Evolutionary conservation across 2,888 invertebrate species (phyloP), one percentile per base, ranked within the genome.

Genomic region (Chymomyza amoena): DNA sequence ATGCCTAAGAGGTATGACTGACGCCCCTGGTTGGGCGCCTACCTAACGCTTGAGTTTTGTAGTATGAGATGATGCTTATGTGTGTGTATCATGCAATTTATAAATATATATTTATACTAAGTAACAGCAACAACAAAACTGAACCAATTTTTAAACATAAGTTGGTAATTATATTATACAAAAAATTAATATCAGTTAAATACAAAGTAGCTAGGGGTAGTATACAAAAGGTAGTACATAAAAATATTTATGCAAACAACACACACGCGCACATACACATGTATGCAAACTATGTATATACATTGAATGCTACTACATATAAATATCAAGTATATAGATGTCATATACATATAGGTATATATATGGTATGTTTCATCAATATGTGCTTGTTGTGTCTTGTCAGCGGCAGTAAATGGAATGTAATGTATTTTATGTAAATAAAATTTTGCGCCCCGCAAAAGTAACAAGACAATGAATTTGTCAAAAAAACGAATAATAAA

Each of bases 401-500:
- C 62, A 73, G 67, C 69, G 25, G 16, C 62, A 68, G 16, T 61
- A 18, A 16, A n/a, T 61, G n/a, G 61, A 7, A 15, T 51, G 61
- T 66, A 72, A 61, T 69, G 60, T 54, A 56, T n/a, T n/a, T n/a
- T n/a, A n/a, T 56, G 61, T 52, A 61, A 64, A 59, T 61, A 64
- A 66, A 20, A 20, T 54, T 54, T 50, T 66, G 18, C 56, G n/a
- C 10, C 16, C 28, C 62, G 66, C 59, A 64, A 25, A 45, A 13
- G 39, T 39, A 65, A 36, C 62, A 68, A 59, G 60, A 57, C 68
- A 57, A 76, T 59, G 66, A 76, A 68, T 62, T 73, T 73, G 68
- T 77, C 62, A 78, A 77, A 79, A 67, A 80, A 78, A 78, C 39
- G 72, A 71, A 75, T 77, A 70, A 81, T 81, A 81, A 77, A 79